Base-by-base conservation (phyloP, 1,140 invertebrate species). In the Melitaea cinxia region DNA sequence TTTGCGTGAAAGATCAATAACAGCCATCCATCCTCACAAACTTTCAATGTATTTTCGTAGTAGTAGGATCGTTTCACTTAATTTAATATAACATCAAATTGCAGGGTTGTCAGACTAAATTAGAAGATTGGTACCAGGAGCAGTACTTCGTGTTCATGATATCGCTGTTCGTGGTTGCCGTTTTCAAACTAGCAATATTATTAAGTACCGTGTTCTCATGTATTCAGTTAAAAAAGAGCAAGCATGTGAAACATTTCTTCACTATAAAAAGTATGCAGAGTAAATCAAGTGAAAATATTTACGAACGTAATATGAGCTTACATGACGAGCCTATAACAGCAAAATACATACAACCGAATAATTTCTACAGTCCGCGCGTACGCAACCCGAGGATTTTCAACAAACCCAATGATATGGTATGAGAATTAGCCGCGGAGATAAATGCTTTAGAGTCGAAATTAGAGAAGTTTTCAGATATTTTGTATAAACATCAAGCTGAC, bases 61-160 rank as follows among this genome's bases (percentile, higher is more conserved):
- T 28, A 28, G 3, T 7, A 28, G 26, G 7, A 28, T 3, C 26
- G 26, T 28, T 28, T 28, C 26, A 28, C 26, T 4, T 28, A 3
- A 7, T 28, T 4, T 39, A 3, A 5, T 9, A 19, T 4, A 42
- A 17, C 17, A 9, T 73, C 73, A 63, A 39, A 62, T 92, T 92
- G 15, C 79, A 96, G 94, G 94, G 96, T 12, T 97, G 96, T 68
- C 78, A 95, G 3, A 88, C 89, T 15, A 92, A 93, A 80, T 87
- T 97, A 21, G 95, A 96, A 84, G 91, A 92, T 58, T 97, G 96
- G 95, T 95, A 95, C 61, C 92, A 95, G 45, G 92, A 95, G 30
- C 95, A 97, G 73, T 95, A 95, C 33, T 82, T 95, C 9, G 91
- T 95, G 39, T 94, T 97, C 64, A 88, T 97, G 30, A 87, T 92